A percentile compares a stretch with the other conserved stretches of the same genome.
Evolutionary conservation across 2,113 vertebrate genomes (phyloP).

Genomic region (Oreotrochilus melanogaster): DNA sequence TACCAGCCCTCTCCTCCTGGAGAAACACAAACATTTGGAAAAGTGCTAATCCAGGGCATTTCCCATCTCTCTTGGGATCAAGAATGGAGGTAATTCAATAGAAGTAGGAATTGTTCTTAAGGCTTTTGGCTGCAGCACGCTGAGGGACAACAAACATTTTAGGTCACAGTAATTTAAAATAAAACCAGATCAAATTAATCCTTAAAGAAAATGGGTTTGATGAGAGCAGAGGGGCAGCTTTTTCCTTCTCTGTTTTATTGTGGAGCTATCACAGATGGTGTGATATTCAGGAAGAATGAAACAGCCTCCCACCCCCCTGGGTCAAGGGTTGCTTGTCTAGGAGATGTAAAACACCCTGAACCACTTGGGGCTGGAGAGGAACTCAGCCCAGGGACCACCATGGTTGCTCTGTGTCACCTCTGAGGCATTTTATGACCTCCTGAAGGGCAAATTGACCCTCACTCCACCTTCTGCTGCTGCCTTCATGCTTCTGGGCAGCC

Average conservation of each 20-base stretch:
- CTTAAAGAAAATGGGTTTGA: not conserved
- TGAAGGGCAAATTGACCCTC: too few species aligned
- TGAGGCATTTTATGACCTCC: too few species aligned
- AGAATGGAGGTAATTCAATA: not conserved
- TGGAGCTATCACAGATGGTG: not conserved
- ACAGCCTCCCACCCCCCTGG: not conserved
- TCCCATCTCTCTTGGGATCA: not conserved
- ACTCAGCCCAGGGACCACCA: not conserved
- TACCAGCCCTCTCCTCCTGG: not conserved
- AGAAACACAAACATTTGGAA: not conserved
- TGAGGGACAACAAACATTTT: not conserved
- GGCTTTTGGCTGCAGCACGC: not conserved
- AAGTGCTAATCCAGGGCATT: not conserved
- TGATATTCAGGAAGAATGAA: not conserved
- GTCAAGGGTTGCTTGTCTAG: not conserved
- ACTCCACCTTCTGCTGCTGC: too few species aligned
- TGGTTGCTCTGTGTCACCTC: not conserved
- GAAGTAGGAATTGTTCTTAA: not conserved
- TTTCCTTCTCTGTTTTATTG: not conserved
- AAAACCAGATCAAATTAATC: not conserved
- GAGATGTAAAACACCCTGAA: not conserved
- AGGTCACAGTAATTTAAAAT: not conserved
- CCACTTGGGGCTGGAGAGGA: not conserved
- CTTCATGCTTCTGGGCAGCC: too few species aligned
- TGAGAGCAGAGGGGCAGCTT: not conserved